Base-by-base conservation (phyloP, 2,888 invertebrate species). In the Temnothorax ravouxi region DNA sequence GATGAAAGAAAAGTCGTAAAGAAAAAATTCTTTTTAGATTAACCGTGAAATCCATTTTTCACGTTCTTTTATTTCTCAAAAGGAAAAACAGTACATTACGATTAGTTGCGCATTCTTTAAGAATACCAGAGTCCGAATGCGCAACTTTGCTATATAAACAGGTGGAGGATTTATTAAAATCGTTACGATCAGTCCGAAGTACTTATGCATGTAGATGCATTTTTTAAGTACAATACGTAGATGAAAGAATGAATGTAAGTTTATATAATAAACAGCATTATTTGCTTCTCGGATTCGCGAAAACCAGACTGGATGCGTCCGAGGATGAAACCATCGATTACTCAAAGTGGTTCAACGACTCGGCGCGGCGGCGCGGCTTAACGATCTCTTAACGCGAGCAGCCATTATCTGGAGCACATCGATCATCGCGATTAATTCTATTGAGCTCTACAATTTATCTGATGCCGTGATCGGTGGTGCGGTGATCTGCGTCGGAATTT, bases 401-500 rank as follows among this genome's bases (percentile, higher is more conserved):
- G 59, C 47, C 47, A 69, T 69, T 79, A 79, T 77, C 69, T 71
- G 47, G 59, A 79, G 71, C 59, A 69, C 50, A 79, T 79, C 71
- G 79, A 79, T 79, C 59, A 79, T 69, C 47, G 44, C 59, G 59
- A 79, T 79, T 71, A 79, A 79, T 79, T 79, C 79, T 79, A 79
- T 79, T 61, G 77, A 67, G 59, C 59, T 61, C 38, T 50, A 69
- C 79, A 79, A 79, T 79, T 59, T 79, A 69, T 38, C 71, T 79
- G 0, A 25, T 25, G 59, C 41, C 44, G 54, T 25, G 59, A 79
- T 67, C 77, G 56, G 44, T 6, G 47, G 67, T 47, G 41, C 15
- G 71, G 59, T 34, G 34, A 47, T 69, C 67, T 13, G 34, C 54
- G 64, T 74, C 54, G 82, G 86, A 87, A 88, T 88, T 88, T 87